These are phyloP conservation scores for Cassiopea andromeda DNA, from an alignment of 30 jellyfish, hydroid and myxozoan species.

Conservation along the genomic window DNA sequence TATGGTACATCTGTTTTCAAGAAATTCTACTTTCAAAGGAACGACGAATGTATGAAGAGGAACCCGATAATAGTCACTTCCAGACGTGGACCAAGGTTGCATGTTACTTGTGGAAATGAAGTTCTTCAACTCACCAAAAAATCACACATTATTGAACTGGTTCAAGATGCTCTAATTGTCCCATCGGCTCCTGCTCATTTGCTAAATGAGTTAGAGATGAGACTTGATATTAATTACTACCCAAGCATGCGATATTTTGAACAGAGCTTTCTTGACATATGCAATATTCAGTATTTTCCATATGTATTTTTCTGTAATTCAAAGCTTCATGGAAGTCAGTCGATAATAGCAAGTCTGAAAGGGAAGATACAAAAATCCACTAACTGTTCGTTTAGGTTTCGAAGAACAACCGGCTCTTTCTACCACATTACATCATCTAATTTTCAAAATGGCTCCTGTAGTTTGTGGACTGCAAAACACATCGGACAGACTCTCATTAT, in stretches of 20 bases:
- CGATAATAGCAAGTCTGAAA: neutral
- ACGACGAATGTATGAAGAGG: neutral
- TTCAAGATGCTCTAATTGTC: neutral
- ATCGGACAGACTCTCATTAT: constrained; percentile 53
- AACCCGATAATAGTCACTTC: neutral
- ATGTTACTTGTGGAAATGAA: constrained; percentile 3
- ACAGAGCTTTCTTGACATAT: constrained; percentile 1
- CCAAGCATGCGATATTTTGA: neutral
- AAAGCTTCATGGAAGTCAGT: neutral
- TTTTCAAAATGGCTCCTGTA: constrained; percentile 9
- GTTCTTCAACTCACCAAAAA: neutral
- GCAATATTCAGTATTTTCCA: constrained; percentile 47
- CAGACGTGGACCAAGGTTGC: neutral
- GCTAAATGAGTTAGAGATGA: constrained; percentile 4
- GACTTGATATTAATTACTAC: neutral
- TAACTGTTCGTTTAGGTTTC: constrained; percentile 20
- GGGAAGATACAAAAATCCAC: neutral
- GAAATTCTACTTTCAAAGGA: neutral
- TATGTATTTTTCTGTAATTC: constrained; percentile 23
- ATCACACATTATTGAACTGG: neutral
- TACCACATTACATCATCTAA: constrained; percentile 7
- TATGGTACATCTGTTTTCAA: constrained; percentile 26
- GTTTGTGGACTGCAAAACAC: constrained; percentile 14
- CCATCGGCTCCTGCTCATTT: constrained; percentile 14
- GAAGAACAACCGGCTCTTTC: neutral